phyloP scores from a whole-genome alignment of 2,888 invertebrate genomes.

The Drosophila leonis region DNA sequence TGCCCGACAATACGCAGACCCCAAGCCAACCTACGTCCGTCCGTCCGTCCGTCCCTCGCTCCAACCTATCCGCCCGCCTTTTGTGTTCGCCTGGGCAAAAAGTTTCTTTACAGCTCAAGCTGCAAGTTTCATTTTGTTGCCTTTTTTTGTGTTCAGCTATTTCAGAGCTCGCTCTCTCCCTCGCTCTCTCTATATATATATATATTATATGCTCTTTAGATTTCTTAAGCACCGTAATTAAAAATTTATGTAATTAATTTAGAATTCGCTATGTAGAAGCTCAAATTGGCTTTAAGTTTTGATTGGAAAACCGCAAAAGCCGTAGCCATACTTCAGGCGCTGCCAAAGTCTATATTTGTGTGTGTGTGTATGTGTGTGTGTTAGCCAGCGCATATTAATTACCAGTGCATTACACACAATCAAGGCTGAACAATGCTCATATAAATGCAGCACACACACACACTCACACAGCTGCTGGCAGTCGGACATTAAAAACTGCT shows the following conservation, averaged over 20 bases:
- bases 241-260: slow-evolving; percentile 61
- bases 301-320: slow-evolving; percentile 41
- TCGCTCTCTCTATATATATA: background rate
- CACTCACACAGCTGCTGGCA: slow-evolving; percentile 8
- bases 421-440: slow-evolving; percentile 65
- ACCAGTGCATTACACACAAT: slow-evolving; percentile 31
- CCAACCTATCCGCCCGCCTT: background rate
- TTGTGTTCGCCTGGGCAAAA: slow-evolving; percentile 19
- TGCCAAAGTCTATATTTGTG: slow-evolving; percentile 2
- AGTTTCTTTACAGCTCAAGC: slow-evolving; percentile 46
- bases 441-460: slow-evolving; percentile 36
- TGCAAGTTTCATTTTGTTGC: slow-evolving; percentile 45
- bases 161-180: background rate
- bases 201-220: slow-evolving; percentile 16
- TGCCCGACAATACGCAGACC: slow-evolving; percentile 6
- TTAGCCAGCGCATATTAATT: slow-evolving; percentile 69
- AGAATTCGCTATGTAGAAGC: slow-evolving; percentile 35
- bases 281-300: slow-evolving; percentile 37
- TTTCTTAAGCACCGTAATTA: slow-evolving; percentile 25
- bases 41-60: background rate
- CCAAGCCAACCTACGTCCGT: background rate
- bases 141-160: background rate
- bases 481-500: slow-evolving; percentile 65
- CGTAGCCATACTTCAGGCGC: slow-evolving; percentile 20
- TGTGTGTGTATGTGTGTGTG: slow-evolving; percentile 22